phyloP scores from a whole-genome alignment of 2,113 vertebrate genomes.

The Campylomormyrus tamandua region DNA sequence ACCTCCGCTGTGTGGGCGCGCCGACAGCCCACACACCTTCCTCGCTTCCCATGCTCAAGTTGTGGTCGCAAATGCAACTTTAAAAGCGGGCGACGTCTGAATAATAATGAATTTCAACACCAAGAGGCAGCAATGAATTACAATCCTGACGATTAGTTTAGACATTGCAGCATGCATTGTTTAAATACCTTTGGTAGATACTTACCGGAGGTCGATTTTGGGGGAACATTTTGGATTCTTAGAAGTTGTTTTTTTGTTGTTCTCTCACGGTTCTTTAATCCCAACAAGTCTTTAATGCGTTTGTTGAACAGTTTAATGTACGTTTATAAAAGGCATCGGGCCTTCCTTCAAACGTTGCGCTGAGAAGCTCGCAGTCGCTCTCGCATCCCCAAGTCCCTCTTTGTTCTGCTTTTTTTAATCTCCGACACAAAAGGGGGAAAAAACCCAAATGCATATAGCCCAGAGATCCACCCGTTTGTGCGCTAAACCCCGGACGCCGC shows the following conservation, averaged over 20 bases:
- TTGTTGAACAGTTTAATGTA: conserved; percentile 31
- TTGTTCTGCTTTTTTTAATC: conserved; percentile 58
- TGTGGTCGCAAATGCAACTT: not conserved
- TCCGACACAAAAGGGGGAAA: conserved; percentile 26
- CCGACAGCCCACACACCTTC: not conserved
- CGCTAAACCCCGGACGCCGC: conserved; percentile 32
- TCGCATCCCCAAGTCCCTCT: conserved; percentile 55
- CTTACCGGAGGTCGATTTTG: conserved; percentile 81
- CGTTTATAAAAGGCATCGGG: conserved; percentile 57
- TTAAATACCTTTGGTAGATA: conserved; percentile 23
- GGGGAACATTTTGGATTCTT: conserved; percentile 71
- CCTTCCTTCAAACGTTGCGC: conserved; percentile 43
- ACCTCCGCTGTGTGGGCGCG: not conserved
- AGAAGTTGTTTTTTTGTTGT: conserved; percentile 25
- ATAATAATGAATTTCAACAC: not conserved
- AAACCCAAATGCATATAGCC: conserved; percentile 17
- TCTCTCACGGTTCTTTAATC: conserved; percentile 13
- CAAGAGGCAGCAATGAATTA: not conserved
- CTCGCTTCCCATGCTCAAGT: not conserved
- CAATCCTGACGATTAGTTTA: not conserved
- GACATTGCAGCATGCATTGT: not conserved
- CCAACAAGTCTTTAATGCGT: conserved; percentile 40
- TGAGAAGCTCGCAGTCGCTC: conserved; percentile 52
- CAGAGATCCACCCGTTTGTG: conserved; percentile 29
- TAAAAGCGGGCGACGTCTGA: not conserved